Conservation (phyloP, 2,113 vertebrate species). For the Rousettus leschenaultii region DNA sequence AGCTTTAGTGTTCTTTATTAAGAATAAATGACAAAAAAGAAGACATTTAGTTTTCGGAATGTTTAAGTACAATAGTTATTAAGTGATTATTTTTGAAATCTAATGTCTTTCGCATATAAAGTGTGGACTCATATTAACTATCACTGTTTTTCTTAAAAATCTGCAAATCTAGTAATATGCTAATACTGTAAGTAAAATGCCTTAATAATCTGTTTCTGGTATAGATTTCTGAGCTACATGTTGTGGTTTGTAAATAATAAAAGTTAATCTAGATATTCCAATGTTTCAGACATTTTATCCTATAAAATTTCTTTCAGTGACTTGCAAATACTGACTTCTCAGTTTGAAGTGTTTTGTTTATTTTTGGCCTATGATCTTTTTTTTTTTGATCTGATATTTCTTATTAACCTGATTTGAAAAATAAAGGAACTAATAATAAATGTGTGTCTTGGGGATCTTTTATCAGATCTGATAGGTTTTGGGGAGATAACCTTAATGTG, state of each 20-base stretch:
- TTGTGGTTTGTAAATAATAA: slow-evolving; percentile 41
- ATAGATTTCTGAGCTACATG: slow-evolving; percentile 17
- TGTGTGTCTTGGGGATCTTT: slow-evolving; percentile 73
- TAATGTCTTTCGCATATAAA: neutral
- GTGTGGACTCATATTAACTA: neutral
- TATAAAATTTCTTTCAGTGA: slow-evolving; percentile 52
- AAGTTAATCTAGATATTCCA: slow-evolving; percentile 32
- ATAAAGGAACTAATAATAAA: slow-evolving; percentile 75
- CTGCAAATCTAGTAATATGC: neutral
- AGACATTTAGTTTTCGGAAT: slow-evolving; percentile 3
- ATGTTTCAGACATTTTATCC: slow-evolving; percentile 67
- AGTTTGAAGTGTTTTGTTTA: slow-evolving; percentile 75
- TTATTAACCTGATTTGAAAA: slow-evolving; percentile 74
- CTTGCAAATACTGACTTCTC: slow-evolving; percentile 74
- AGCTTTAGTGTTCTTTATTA: neutral
- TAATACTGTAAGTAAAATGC: neutral
- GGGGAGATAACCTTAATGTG: slow-evolving; percentile 74
- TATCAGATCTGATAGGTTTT: slow-evolving; percentile 73
- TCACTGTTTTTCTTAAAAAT: neutral
- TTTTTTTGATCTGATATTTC: slow-evolving; percentile 74
- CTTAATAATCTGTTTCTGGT: neutral
- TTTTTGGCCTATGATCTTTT: slow-evolving; percentile 71
- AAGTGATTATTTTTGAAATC: neutral
- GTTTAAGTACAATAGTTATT: neutral
- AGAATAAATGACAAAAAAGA: neutral